These are phyloP conservation scores for Corythoichthys haematopterus DNA, from an alignment of 2,113 vertebrate genomes.

Conservation along the genomic window DNA sequence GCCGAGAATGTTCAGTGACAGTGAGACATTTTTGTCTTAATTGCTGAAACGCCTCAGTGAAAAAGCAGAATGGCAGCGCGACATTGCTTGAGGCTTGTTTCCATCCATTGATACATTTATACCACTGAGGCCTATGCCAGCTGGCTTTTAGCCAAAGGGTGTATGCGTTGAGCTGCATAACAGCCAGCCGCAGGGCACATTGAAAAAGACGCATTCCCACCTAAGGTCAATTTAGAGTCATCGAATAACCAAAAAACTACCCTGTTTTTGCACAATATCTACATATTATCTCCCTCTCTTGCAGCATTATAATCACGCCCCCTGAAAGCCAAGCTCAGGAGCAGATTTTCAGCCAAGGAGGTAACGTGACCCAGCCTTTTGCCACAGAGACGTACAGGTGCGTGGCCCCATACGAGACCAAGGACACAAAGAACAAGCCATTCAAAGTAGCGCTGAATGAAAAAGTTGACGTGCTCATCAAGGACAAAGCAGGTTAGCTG, in stretches of 20 bases:
- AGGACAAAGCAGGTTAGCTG: conserved; percentile 80
- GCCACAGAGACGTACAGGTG: conserved; percentile 76
- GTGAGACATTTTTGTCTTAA: neutral
- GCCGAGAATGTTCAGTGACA: neutral
- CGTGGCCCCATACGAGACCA: conserved; percentile 79
- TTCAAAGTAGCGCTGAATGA: conserved; percentile 75
- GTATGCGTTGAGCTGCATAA: neutral
- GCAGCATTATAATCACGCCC: conserved; percentile 82
- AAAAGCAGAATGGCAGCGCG: neutral
- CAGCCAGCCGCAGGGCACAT: neutral
- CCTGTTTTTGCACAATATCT: neutral
- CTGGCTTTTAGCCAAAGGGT: neutral
- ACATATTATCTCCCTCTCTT: neutral
- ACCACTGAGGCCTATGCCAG: neutral
- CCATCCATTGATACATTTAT: neutral
- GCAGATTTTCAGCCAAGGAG: neutral
- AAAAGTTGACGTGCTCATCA: conserved; percentile 80
- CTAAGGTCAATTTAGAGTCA: neutral
- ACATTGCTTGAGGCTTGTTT: neutral
- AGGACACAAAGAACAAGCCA: conserved; percentile 77
- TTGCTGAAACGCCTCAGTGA: neutral
- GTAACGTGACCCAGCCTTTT: conserved; percentile 69
- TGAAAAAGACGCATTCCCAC: neutral
- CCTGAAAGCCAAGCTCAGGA: conserved; percentile 34
- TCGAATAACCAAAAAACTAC: neutral